These are phyloP conservation scores for Eristalis arbustorum DNA, from an alignment of 2,888 invertebrate species.

Conservation along the genomic window DNA sequence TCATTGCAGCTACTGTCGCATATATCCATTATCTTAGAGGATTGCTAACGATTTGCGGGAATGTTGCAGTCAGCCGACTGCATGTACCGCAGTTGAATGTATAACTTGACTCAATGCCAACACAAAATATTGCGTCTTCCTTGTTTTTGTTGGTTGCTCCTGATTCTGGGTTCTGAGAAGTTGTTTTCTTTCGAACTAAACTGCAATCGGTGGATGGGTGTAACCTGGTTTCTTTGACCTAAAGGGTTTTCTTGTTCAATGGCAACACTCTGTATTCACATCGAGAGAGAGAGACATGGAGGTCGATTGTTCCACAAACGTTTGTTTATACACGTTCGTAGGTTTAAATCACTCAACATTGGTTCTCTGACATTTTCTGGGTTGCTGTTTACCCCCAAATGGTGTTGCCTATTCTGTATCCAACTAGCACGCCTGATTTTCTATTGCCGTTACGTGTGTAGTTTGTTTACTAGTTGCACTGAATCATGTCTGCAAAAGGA, in stretches of 20 bases:
- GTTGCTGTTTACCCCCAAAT: too few relatives aligned
- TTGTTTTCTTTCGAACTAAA: slow-evolving; percentile 7
- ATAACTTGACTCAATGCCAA: slow-evolving; percentile 51
- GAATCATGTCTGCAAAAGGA: too few relatives aligned
- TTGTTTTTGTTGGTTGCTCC: background rate
- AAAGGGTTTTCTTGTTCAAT: background rate
- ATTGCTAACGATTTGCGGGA: slow-evolving; percentile 16
- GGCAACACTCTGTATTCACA: background rate
- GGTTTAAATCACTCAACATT: too few relatives aligned
- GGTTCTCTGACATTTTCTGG: too few relatives aligned
- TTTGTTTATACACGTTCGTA: too few relatives aligned
- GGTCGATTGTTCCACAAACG: too few relatives aligned
- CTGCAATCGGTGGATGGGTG: background rate
- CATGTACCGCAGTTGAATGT: slow-evolving; percentile 43
- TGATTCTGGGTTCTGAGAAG: background rate
- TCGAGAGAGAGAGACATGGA: background rate
- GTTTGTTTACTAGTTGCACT: too few relatives aligned
- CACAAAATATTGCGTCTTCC: slow-evolving; percentile 16
- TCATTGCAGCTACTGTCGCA: slow-evolving; percentile 16
- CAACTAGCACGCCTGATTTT: too few relatives aligned
- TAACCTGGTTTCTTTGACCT: background rate
- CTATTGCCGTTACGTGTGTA: too few relatives aligned
- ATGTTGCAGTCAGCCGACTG: slow-evolving; percentile 8
- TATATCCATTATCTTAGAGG: slow-evolving; percentile 8
- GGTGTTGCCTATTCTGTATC: too few relatives aligned